Conservation (phyloP, 1,140 invertebrate species). For the Drosophila cardini region DNA sequence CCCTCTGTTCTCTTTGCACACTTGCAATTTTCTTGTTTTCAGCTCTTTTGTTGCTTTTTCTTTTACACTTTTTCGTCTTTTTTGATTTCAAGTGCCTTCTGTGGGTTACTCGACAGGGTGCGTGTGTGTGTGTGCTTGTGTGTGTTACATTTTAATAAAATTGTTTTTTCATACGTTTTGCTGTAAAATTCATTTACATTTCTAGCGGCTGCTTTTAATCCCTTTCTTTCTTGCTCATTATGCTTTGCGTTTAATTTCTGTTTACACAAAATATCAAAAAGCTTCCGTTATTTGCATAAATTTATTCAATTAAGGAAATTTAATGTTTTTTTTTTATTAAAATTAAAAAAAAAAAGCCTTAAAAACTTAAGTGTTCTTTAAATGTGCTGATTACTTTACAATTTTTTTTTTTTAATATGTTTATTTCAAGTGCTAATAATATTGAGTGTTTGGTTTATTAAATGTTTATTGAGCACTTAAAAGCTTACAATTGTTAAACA, state of each 20-base stretch:
- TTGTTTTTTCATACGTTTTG: neutral
- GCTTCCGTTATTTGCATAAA: too few species aligned
- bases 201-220: slow-evolving; percentile 25
- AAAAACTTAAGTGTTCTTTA: too few species aligned
- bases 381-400: too few species aligned
- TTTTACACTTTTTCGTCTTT: slow-evolving; percentile 1
- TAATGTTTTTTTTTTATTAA: too few species aligned
- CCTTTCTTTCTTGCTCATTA: neutral
- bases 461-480: too few species aligned
- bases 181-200: slow-evolving; percentile 1
- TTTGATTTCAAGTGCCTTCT: slow-evolving; percentile 1
- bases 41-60: slow-evolving; percentile 18
- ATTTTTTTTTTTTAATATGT: too few species aligned
- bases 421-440: too few species aligned
- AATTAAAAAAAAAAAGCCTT: too few species aligned
- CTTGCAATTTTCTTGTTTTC: slow-evolving; percentile 19
- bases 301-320: too few species aligned
- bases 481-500: too few species aligned
- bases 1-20: neutral
- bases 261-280: too few species aligned
- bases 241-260: neutral
- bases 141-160: neutral
- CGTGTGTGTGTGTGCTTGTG: neutral
- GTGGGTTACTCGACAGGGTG: neutral
- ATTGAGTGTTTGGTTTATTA: too few species aligned